A percentile compares a stretch with the other conserved stretches of the same genome.
Evolutionary conservation across 37 sponge, comb jelly and placozoan species (phyloP).

Genomic region (Aphrocallistes beatrix): DNA sequence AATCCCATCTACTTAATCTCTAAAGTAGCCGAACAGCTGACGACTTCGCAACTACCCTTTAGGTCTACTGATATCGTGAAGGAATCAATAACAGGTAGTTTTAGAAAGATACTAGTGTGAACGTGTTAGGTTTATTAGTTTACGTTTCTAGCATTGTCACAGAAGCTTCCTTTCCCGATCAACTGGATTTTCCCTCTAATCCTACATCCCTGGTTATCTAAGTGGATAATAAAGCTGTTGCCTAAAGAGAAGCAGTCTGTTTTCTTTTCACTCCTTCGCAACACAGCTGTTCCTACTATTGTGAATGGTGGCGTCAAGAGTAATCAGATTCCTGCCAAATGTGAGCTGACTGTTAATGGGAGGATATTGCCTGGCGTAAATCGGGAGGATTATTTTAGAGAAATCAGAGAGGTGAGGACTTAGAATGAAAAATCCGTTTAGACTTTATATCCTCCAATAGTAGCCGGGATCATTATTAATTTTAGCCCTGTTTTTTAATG

Average conservation of each 20-base stretch:
- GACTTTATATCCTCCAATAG: too few species aligned
- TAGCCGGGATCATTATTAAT: too few species aligned
- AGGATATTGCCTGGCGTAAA: conserved; percentile 60
- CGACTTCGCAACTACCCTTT: conserved; percentile 33
- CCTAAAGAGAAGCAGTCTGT: conserved; percentile 29
- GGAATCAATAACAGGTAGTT: conserved; percentile 26
- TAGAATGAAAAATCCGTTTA: too few species aligned
- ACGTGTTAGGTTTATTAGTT: too few species aligned
- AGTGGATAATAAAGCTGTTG: conserved; percentile 27
- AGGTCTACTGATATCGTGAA: conserved; percentile 29
- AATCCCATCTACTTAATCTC: conserved; percentile 58
- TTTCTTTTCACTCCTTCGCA: conserved; percentile 44
- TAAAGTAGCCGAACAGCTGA: conserved; percentile 28
- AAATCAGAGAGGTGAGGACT: conserved; percentile 23
- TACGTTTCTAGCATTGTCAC: conserved; percentile 2
- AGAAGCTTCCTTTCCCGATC: conserved; percentile 30
- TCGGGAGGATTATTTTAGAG: conserved; percentile 35
- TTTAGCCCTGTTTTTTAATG: too few species aligned
- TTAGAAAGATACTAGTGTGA: neutral
- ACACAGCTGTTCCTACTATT: conserved; percentile 53
- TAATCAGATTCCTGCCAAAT: conserved; percentile 63
- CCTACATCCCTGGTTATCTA: conserved; percentile 33
- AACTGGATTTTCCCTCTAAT: conserved; percentile 27
- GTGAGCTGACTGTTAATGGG: conserved; percentile 41
- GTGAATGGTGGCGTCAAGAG: conserved; percentile 36